Percentiles rank a stretch among this genome's conserved stretches.
Evolutionary conservation across 2,888 invertebrate species (phyloP).

Genomic region (Drosophila mulleri): DNA sequence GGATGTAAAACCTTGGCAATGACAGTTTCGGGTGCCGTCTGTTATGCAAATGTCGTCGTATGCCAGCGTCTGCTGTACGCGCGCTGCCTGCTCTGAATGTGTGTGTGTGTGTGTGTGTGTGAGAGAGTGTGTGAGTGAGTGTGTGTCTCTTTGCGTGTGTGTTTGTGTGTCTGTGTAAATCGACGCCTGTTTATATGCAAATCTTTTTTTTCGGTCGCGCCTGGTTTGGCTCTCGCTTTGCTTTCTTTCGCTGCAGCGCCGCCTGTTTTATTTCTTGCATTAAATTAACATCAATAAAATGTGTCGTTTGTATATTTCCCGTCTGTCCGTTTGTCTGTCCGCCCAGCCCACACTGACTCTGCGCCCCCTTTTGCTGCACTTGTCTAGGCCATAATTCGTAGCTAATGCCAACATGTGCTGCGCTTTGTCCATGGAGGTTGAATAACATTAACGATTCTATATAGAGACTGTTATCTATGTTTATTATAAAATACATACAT

Average conservation of each 20-base stretch:
- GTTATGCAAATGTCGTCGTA: slow-evolving; percentile 69
- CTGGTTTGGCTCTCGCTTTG: slow-evolving; percentile 25
- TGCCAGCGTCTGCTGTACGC: slow-evolving; percentile 16
- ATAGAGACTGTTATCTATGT: background rate
- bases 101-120: slow-evolving; percentile 6
- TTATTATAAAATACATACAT: background rate
- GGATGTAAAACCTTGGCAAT: slow-evolving; percentile 79
- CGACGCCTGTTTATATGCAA: slow-evolving; percentile 76
- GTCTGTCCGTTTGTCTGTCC: slow-evolving; percentile 30
- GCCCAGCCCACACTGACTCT: background rate
- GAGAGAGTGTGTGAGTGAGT: slow-evolving; percentile 7
- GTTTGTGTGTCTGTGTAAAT: slow-evolving; percentile 39
- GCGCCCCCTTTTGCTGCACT: slow-evolving; percentile 45
- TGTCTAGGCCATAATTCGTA: slow-evolving; percentile 62
- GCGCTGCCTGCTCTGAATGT: slow-evolving; percentile 30
- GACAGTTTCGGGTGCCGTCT: slow-evolving; percentile 75
- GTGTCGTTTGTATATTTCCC: slow-evolving; percentile 58
- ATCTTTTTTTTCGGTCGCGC: slow-evolving; percentile 74
- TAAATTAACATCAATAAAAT: slow-evolving; percentile 83
- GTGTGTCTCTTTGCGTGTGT: slow-evolving; percentile 10
- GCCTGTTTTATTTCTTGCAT: slow-evolving; percentile 75
- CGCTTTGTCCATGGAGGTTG: slow-evolving; percentile 61
- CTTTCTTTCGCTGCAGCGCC: slow-evolving; percentile 58
- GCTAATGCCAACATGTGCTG: slow-evolving; percentile 76
- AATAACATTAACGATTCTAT: slow-evolving; percentile 13